A percentile compares a stretch with the other conserved stretches of the same genome.
Conservation (phyloP, 2,888 invertebrate species). For the Sepiola atlantica region DNA sequence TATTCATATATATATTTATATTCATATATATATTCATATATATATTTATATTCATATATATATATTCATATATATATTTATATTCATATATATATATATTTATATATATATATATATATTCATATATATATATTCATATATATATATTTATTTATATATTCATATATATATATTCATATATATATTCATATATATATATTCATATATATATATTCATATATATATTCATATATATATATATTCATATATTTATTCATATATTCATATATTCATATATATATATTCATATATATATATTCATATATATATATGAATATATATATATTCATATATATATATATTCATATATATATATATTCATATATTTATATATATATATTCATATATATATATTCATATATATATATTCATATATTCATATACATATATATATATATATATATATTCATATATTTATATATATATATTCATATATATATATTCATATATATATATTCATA, state of each 20-base stretch:
- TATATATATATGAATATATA: neutral
- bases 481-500: neutral
- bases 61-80: neutral
- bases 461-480: neutral
- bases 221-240: neutral
- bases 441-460: neutral
- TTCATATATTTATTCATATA: too few relatives aligned
- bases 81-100: neutral
- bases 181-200: neutral
- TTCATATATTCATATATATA: too few relatives aligned
- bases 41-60: too few relatives aligned
- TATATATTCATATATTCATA: neutral
- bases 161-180: neutral
- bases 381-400: neutral
- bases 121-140: neutral
- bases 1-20: too few relatives aligned
- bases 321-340: neutral
- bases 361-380: neutral
- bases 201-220: neutral
- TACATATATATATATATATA: neutral
- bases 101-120: neutral
- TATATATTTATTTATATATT: neutral
- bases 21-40: too few relatives aligned
- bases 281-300: too few relatives aligned
- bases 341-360: neutral